Percentiles rank a stretch among this genome's conserved stretches.
These are phyloP conservation scores for Camponotus fellah DNA, from an alignment of 2,888 invertebrate species.

Conservation along the genomic window DNA sequence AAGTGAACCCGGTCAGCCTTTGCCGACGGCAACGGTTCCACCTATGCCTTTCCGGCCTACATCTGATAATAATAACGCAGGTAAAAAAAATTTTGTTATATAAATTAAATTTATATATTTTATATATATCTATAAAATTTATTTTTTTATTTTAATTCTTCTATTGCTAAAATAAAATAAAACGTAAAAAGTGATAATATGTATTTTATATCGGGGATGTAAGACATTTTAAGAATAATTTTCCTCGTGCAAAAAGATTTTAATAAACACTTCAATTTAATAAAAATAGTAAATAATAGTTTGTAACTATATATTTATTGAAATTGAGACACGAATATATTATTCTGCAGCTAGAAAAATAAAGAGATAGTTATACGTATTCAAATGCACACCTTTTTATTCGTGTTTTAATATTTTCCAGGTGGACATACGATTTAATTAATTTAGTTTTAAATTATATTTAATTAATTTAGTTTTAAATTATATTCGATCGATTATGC, in stretches of 20 bases:
- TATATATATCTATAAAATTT: not conserved
- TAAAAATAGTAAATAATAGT: not conserved
- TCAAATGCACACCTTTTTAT: not conserved
- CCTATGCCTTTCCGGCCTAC: conserved; percentile 78
- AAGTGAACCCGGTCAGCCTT: conserved; percentile 71
- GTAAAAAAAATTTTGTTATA: conserved; percentile 65
- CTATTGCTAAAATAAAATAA: no score
- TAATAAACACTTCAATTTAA: not conserved
- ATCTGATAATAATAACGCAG: conserved; percentile 81
- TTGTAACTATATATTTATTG: not conserved
- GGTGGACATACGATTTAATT: not conserved
- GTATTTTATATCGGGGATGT: no score
- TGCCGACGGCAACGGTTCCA: conserved; percentile 74
- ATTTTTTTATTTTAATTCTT: no score
- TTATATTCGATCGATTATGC: not conserved
- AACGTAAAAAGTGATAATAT: no score
- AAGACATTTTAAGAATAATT: not conserved
- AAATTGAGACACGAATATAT: not conserved
- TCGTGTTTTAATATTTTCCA: not conserved
- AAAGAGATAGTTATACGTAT: not conserved
- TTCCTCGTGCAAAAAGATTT: not conserved
- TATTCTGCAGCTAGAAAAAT: not conserved
- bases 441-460: not conserved
- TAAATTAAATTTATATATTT: no score
- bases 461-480: not conserved